Conservation (phyloP, 2,113 vertebrate genomes). For the Capreolus pygargus region DNA sequence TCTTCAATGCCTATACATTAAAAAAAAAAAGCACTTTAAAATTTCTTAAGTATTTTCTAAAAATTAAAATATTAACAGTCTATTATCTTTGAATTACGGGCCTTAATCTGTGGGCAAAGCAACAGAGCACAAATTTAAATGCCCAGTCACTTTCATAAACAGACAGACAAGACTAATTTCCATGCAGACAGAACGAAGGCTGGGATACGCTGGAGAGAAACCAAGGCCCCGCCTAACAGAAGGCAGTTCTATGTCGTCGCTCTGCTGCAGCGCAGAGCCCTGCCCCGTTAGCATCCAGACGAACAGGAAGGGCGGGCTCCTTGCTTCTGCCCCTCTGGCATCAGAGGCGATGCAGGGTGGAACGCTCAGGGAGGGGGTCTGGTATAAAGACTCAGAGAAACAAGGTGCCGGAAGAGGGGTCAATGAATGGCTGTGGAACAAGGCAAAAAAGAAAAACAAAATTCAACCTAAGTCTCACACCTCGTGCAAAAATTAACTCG, state of each 20-base stretch:
- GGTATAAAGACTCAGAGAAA: not conserved
- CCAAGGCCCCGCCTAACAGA: not conserved
- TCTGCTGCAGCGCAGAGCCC: not conserved
- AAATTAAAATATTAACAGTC: not conserved
- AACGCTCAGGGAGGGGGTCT: not conserved
- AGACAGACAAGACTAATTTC: not conserved
- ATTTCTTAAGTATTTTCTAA: constrained; percentile 34
- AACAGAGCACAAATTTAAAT: constrained; percentile 10
- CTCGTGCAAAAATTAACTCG: not conserved
- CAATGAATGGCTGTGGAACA: not conserved
- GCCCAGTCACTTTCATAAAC: not conserved
- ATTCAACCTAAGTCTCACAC: not conserved
- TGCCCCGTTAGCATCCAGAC: not conserved
- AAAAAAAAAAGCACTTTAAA: constrained; percentile 60
- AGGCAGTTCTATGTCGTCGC: accelerated
- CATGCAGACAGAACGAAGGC: not conserved
- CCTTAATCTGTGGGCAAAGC: not conserved
- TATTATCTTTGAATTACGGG: constrained; percentile 11
- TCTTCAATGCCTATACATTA: constrained; percentile 83
- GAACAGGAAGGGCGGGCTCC: not conserved
- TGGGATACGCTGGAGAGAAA: not conserved
- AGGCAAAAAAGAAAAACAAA: not conserved
- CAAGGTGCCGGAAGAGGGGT: not conserved
- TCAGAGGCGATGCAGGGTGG: not conserved
- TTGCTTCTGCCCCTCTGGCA: not conserved